Conservation (phyloP, 2,888 invertebrate genomes). For the Erynnis tages region DNA sequence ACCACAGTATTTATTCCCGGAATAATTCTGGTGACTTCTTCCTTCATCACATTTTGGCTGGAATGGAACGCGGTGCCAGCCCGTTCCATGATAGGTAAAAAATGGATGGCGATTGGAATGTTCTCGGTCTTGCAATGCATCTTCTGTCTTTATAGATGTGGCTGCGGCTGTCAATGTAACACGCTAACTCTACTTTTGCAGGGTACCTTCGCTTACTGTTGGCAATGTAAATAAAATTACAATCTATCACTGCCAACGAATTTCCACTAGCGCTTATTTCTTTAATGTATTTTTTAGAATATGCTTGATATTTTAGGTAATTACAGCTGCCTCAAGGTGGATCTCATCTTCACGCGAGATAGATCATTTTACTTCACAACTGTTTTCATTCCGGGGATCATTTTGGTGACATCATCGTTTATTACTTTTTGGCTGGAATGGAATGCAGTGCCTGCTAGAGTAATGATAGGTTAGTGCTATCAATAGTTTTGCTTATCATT, state of each 20-base stretch:
- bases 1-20: slow-evolving; percentile 95
- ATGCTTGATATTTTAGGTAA: slow-evolving; percentile 87
- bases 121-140: slow-evolving; percentile 67
- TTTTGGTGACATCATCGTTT: slow-evolving; percentile 97
- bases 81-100: slow-evolving; percentile 92
- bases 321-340: slow-evolving; percentile 97
- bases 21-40: slow-evolving; percentile 93
- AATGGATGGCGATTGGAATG: slow-evolving; percentile 63
- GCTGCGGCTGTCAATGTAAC: slow-evolving; percentile 70
- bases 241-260: slow-evolving; percentile 38
- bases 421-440: slow-evolving; percentile 99
- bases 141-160: slow-evolving; percentile 61
- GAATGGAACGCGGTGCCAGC: slow-evolving; percentile 96
- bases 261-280: slow-evolving; percentile 39
- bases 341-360: slow-evolving; percentile 96
- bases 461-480: slow-evolving; percentile 93
- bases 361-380: slow-evolving; percentile 98
- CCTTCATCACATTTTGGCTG: slow-evolving; percentile 93
- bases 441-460: slow-evolving; percentile 97
- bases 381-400: slow-evolving; percentile 97
- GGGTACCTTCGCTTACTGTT: slow-evolving; percentile 56
- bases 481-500: slow-evolving; percentile 41
- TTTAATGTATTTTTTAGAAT: slow-evolving; percentile 58
- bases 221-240: slow-evolving; percentile 49
- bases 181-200: slow-evolving; percentile 64